Percentiles rank a stretch among this genome's conserved stretches.
Evolutionary conservation across 1,140 invertebrate genomes (phyloP).

Genomic region (Venturia canescens): DNA sequence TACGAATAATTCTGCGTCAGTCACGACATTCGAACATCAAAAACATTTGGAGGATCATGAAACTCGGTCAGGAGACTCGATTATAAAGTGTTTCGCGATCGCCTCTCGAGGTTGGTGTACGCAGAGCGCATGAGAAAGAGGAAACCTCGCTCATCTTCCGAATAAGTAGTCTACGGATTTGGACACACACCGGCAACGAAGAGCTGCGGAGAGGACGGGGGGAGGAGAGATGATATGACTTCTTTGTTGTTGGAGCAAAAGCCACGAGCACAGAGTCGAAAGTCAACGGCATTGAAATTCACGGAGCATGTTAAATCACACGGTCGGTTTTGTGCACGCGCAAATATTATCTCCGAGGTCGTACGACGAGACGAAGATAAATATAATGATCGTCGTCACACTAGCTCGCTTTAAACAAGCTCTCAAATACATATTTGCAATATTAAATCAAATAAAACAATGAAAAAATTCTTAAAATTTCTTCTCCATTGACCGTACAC

Average conservation of each 20-base stretch:
- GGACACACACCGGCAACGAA: neutral
- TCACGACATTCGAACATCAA: neutral
- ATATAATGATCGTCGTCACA: neutral
- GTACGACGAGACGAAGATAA: neutral
- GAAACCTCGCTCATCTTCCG: neutral
- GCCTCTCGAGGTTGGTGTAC: neutral
- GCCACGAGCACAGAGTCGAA: conserved; percentile 24
- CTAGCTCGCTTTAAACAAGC: neutral
- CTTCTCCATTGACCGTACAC: too few species aligned
- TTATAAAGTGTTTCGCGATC: neutral
- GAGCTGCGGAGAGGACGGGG: neutral
- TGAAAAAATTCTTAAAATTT: neutral
- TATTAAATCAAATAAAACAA: conserved; percentile 12
- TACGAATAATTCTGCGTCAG: neutral
- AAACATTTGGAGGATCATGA: neutral
- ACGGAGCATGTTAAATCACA: conserved; percentile 10
- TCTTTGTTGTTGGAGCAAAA: conserved; percentile 38
- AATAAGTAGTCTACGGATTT: neutral
- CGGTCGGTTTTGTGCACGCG: conserved; percentile 14
- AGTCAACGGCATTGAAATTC: conserved; percentile 28
- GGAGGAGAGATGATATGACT: conserved; percentile 35
- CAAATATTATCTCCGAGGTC: conserved; percentile 16
- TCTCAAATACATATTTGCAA: neutral
- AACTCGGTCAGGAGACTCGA: conserved; percentile 7
- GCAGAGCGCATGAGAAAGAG: neutral